Evolutionary conservation across 2,888 invertebrate species (phyloP).

Genomic region (Ophioninae sp.): DNA sequence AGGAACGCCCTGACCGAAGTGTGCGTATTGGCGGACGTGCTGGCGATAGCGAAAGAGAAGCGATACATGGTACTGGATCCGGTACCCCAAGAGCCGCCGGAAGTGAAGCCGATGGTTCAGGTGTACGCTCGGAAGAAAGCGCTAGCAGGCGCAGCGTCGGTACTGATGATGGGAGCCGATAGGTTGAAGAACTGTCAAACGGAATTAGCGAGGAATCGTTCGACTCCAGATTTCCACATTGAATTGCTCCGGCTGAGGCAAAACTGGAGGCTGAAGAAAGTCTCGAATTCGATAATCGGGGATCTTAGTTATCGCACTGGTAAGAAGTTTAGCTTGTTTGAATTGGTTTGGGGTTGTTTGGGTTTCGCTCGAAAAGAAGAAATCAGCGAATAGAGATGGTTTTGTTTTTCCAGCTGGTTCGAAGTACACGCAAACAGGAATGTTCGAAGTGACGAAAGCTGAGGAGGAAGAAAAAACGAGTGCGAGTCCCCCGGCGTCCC

Average conservation of each 20-base stretch:
- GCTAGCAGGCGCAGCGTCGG: constrained; percentile 91
- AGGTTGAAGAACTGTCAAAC: constrained; percentile 90
- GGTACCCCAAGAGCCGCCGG: constrained; percentile 91
- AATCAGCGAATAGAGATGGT: background rate
- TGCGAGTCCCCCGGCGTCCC: constrained; percentile 82
- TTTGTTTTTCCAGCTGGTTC: constrained; percentile 87
- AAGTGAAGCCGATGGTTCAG: constrained; percentile 93
- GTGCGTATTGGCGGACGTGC: constrained; percentile 94
- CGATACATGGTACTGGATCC: constrained; percentile 97
- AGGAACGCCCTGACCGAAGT: constrained; percentile 95
- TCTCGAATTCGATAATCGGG: constrained; percentile 96
- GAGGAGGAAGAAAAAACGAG: constrained; percentile 86
- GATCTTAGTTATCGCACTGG: constrained; percentile 96
- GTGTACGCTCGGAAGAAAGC: constrained; percentile 97
- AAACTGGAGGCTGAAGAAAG: constrained; percentile 98
- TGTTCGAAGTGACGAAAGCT: constrained; percentile 97
- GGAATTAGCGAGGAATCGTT: constrained; percentile 89
- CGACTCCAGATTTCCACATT: constrained; percentile 95
- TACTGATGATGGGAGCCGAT: constrained; percentile 93
- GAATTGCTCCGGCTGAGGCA: constrained; percentile 93
- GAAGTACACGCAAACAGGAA: constrained; percentile 95
- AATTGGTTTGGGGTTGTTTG: too few species aligned
- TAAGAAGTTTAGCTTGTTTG: constrained; percentile 66
- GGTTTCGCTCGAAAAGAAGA: background rate
- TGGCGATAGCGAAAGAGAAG: constrained; percentile 95